Conservation (phyloP, 2,797 vertebrate species). For the Halcyon badia region DNA sequence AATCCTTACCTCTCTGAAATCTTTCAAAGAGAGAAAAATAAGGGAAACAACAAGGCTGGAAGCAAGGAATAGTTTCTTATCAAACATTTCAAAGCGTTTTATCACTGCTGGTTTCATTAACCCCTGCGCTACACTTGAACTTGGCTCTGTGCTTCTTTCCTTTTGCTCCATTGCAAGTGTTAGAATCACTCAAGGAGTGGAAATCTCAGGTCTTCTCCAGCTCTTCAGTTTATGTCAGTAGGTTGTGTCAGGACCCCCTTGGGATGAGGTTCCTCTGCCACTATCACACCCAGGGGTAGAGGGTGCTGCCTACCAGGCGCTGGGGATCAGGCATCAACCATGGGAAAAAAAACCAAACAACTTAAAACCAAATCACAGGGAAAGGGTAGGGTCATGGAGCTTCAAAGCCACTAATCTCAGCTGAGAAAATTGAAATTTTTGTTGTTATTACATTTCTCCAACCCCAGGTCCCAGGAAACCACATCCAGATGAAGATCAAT, state of each 20-base stretch:
- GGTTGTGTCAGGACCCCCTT: not conserved
- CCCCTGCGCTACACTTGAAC: not conserved
- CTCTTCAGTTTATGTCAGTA: not conserved
- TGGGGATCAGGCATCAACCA: not conserved
- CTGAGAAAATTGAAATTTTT: not conserved
- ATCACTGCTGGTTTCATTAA: not conserved
- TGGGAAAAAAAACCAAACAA: not conserved
- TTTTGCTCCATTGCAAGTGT: accelerated
- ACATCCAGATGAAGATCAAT: not conserved
- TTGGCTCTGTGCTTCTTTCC: not conserved
- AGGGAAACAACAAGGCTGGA: not conserved
- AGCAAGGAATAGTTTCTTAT: slow-evolving; percentile 3
- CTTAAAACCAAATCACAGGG: not conserved
- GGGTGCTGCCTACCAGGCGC: not conserved
- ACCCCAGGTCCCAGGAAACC: not conserved
- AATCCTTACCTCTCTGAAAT: not conserved
- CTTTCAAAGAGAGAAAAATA: not conserved
- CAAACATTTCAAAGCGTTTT: not conserved
- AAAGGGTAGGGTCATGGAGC: not conserved
- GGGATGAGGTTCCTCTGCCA: not conserved
- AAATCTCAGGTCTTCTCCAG: not conserved
- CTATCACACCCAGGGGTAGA: accelerated
- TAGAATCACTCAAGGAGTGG: not conserved
- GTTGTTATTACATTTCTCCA: not conserved
- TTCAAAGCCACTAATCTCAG: not conserved